Evolutionary conservation across 2,113 vertebrate genomes (phyloP).

Genomic region (Apodemus speciosus): DNA sequence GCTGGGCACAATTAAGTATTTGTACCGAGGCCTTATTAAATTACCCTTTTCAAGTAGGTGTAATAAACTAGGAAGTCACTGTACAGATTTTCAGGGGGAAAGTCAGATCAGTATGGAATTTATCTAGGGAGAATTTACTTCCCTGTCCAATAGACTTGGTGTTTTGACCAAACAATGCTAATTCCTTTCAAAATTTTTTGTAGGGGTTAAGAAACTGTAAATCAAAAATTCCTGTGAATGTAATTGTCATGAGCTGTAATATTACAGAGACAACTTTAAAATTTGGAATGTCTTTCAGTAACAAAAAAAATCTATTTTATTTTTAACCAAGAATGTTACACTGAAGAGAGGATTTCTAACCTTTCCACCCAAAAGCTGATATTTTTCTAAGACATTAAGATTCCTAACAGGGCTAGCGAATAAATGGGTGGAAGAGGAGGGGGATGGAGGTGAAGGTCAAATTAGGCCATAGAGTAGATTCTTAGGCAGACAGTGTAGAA

Average conservation of each 20-base stretch:
- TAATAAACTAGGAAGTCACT: constrained; percentile 89
- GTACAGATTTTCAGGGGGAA: constrained; percentile 84
- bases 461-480: background rate
- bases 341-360: constrained; percentile 7
- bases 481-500: background rate
- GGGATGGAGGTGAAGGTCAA: background rate
- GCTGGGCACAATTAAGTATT: constrained; percentile 95
- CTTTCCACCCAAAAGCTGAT: constrained; percentile 37
- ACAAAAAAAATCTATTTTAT: constrained; percentile 52
- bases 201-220: constrained; percentile 48
- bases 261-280: constrained; percentile 58
- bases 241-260: constrained; percentile 60
- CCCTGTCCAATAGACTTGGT: constrained; percentile 81
- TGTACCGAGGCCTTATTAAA: constrained; percentile 94
- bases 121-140: constrained; percentile 84
- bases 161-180: constrained; percentile 75
- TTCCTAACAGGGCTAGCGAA: background rate
- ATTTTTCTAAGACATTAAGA: constrained; percentile 22
- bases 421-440: background rate
- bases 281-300: constrained; percentile 32
- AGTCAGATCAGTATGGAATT: constrained; percentile 82
- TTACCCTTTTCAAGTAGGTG: constrained; percentile 89
- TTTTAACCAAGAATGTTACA: background rate
- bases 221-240: constrained; percentile 55
- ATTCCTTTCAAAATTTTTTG: constrained; percentile 79